Base-by-base conservation (phyloP, 2,113 vertebrate species). In the Channa maculata region DNA sequence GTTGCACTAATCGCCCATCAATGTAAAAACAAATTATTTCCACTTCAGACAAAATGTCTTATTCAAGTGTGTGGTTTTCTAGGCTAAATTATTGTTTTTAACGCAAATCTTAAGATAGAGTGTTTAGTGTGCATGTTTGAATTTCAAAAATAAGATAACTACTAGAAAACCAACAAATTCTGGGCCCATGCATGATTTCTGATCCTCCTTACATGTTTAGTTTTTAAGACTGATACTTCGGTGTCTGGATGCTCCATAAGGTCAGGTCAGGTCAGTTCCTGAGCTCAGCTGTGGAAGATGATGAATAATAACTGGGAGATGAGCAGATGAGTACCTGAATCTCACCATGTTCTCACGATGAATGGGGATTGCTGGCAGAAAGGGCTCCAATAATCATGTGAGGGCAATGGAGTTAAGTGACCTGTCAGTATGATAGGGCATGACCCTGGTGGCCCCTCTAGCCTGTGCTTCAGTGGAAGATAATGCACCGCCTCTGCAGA, bases 401-500 rank as follows among this genome's bases (percentile, higher is more conserved):
- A 90, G 91, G 91, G 87, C 83, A 93, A 92, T 92, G 80, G 89
- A 92, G 92, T 93, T 79, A 87, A 87, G 86, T 90, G 94, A 94
- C 93, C 93, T 78, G 71, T 71, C 86, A 68, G 89, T 87, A 87
- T 89, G 89, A 91, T 68, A 82, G 92, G 91, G 87, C 80, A 83
- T 57, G 90, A 83, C 88, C 88, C 80, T 55, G 12, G 64, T 83
- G 83, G 80, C 86, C 89, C 83, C 57, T 79, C 46, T 76, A 67
- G 74, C 87, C 81, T 77, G 63, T 83, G 82, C 79, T 82, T 86
- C 78, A 71, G 69, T 75, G 81, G 81, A 77, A 86, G 91, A 91
- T 93, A 94, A 93, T 93, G 90, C 78, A 74, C 88, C 92, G 88
- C 94, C 94, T 93, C 93, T 91, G 90, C 93, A 92, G 76, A 88